Conservation (phyloP, 2,797 vertebrate species). For the Crypturellus tataupa region DNA sequence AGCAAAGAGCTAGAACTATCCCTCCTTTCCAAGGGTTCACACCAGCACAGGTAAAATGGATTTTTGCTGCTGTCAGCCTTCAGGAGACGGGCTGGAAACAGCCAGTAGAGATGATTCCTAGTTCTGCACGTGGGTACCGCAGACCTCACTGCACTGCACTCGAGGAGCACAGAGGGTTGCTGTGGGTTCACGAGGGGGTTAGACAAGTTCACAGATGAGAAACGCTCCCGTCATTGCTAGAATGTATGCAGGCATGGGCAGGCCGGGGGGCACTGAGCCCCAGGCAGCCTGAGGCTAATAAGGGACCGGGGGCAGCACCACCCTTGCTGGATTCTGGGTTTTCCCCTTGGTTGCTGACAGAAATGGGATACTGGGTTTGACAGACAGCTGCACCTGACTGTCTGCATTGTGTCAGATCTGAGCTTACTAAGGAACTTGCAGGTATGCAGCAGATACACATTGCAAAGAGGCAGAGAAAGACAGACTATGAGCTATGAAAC, state of each 20-base stretch:
- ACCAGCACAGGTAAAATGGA: background rate
- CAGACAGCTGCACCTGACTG: background rate
- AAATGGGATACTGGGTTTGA: background rate
- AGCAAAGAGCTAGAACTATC: background rate
- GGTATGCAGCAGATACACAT: background rate
- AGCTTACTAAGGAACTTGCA: background rate
- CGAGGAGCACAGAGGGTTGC: background rate
- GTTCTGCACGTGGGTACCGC: background rate
- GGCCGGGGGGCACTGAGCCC: too few species aligned
- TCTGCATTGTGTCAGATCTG: background rate
- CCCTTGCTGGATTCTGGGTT: background rate
- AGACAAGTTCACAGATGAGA: background rate
- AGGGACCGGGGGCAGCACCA: background rate
- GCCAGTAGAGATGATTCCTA: background rate
- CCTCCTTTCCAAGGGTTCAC: background rate
- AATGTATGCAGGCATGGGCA: background rate
- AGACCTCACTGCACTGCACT: background rate
- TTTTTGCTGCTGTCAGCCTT: background rate
- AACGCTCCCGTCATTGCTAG: background rate
- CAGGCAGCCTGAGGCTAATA: background rate
- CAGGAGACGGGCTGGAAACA: background rate
- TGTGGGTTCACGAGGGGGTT: background rate
- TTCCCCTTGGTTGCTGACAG: background rate
- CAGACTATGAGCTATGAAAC: background rate
- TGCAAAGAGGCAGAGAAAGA: background rate